Evolutionary conservation across 2,113 vertebrate genomes (phyloP).

Genomic region (Notechis scutatus): DNA sequence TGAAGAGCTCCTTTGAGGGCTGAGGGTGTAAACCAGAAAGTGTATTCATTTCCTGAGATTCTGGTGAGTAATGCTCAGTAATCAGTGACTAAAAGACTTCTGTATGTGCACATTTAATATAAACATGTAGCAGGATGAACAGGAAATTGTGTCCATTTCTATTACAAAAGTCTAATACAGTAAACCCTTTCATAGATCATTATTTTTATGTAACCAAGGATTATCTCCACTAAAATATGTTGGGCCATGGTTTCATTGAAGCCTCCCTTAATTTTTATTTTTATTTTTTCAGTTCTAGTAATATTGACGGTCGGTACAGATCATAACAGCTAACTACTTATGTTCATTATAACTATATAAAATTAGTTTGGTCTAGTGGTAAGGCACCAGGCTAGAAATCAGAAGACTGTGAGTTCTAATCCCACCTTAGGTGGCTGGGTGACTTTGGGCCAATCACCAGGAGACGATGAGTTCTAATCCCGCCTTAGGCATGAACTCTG

Average conservation of each 20-base stretch:
- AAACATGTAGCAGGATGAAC: neutral
- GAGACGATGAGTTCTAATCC: too few relatives aligned
- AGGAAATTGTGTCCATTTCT: neutral
- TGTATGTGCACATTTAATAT: neutral
- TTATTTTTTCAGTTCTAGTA: neutral
- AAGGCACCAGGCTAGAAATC: neutral
- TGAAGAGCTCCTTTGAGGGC: conserved; percentile 5
- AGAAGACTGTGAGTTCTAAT: neutral
- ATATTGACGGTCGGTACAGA: neutral
- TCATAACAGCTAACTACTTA: neutral
- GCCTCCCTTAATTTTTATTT: neutral
- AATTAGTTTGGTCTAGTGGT: neutral
- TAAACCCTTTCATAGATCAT: neutral
- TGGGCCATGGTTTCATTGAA: neutral
- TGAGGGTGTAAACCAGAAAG: conserved; percentile 31
- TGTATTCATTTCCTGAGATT: conserved; percentile 26
- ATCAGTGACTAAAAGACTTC: conserved; percentile 9
- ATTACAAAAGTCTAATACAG: neutral
- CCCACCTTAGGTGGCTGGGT: too few relatives aligned
- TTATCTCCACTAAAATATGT: neutral
- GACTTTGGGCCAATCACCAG: too few relatives aligned
- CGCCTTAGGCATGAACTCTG: neutral
- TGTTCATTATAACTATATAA: neutral
- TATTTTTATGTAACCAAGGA: neutral
- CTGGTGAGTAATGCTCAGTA: conserved; percentile 26